These are phyloP conservation scores for Eueides isabella DNA, from an alignment of 1,140 invertebrate genomes.

Conservation along the genomic window DNA sequence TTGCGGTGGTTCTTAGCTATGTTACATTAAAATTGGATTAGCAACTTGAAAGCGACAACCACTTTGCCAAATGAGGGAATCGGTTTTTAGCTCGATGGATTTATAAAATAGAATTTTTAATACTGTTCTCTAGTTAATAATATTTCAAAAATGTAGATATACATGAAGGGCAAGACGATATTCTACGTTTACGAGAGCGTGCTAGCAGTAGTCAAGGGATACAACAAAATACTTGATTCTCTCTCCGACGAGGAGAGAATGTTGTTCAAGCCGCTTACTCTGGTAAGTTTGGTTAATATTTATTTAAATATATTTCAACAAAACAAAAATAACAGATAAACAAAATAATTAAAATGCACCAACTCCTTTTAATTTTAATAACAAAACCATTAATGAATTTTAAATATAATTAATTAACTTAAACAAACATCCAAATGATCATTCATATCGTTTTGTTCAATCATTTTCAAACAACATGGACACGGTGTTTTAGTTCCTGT, in stretches of 20 bases:
- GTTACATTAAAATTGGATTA: too few species aligned
- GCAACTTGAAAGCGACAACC: too few species aligned
- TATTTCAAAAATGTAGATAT: constrained; percentile 73
- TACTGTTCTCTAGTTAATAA: neutral
- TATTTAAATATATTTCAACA: too few species aligned
- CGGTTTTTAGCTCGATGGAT: too few species aligned
- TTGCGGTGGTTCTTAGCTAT: too few species aligned
- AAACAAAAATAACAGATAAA: neutral
- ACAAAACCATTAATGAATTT: neutral
- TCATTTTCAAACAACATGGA: constrained; percentile 73
- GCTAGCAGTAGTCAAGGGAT: constrained; percentile 88
- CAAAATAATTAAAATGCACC: neutral
- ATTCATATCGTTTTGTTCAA: constrained; percentile 74
- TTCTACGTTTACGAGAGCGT: constrained; percentile 88
- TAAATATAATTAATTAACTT: constrained; percentile 16
- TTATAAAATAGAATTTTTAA: too few species aligned
- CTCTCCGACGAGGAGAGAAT: constrained; percentile 83
- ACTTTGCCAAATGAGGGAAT: too few species aligned
- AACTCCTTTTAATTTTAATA: neutral
- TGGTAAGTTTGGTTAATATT: too few species aligned
- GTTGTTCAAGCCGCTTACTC: constrained; percentile 83
- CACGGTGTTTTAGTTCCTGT: constrained; percentile 77
- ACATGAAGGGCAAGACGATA: constrained; percentile 85
- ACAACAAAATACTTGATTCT: constrained; percentile 89
- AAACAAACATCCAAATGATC: constrained; percentile 72